Conservation (phyloP, 2,888 invertebrate genomes). For the Coenonympha glycerion region DNA sequence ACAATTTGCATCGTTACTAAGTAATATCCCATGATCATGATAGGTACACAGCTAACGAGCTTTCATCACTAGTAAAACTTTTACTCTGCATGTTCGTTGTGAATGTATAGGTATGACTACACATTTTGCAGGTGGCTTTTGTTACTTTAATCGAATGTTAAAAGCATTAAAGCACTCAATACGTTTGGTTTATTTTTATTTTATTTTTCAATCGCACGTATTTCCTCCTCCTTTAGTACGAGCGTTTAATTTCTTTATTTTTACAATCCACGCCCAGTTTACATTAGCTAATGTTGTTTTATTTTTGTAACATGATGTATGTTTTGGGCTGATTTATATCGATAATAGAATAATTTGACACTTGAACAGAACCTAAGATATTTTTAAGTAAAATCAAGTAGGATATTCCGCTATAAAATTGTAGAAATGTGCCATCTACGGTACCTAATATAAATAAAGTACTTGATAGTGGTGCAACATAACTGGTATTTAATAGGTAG, state of each 20-base stretch:
- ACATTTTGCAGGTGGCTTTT: slow-evolving; percentile 42
- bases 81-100: background rate
- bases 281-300: slow-evolving; percentile 42
- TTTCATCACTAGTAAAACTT: background rate
- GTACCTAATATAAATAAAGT: slow-evolving; percentile 45
- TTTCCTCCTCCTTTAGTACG: slow-evolving; percentile 35
- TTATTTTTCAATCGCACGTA: slow-evolving; percentile 26
- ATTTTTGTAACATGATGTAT: slow-evolving; percentile 30
- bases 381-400: too few relatives aligned
- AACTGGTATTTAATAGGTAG: slow-evolving; percentile 56
- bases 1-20: slow-evolving; percentile 40
- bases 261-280: slow-evolving; percentile 35
- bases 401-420: background rate
- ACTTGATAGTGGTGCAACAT: too few relatives aligned
- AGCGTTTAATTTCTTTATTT: slow-evolving; percentile 37
- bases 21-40: too few relatives aligned
- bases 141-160: slow-evolving; percentile 37
- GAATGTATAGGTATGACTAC: background rate
- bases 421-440: slow-evolving; percentile 19
- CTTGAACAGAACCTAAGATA: too few relatives aligned
- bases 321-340: too few relatives aligned
- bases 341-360: too few relatives aligned
- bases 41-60: too few relatives aligned
- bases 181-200: slow-evolving; percentile 33
- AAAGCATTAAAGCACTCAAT: slow-evolving; percentile 46